Conservation (phyloP, 2,888 invertebrate species). For the Melieria crassipennis region DNA sequence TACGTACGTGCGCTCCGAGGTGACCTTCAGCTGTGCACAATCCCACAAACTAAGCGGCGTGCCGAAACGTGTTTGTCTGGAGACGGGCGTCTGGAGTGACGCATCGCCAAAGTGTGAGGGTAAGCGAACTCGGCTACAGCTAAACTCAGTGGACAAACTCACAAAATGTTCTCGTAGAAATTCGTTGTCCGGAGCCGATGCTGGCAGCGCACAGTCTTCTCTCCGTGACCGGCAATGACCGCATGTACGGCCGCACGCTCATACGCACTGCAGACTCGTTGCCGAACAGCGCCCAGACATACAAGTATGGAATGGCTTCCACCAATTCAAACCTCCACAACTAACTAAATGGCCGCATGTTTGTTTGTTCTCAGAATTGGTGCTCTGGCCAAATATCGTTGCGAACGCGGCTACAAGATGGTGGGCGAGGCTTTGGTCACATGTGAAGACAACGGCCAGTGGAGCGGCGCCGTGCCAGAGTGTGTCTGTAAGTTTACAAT, state of each 20-base stretch:
- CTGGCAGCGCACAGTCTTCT: constrained; percentile 86
- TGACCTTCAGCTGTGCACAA: constrained; percentile 80
- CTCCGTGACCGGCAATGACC: constrained; percentile 89
- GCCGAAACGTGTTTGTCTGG: constrained; percentile 76
- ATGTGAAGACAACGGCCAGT: constrained; percentile 85
- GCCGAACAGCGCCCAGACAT: constrained; percentile 77
- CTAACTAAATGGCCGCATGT: not conserved
- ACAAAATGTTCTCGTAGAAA: constrained; percentile 70
- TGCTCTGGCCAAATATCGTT: constrained; percentile 86
- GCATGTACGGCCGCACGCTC: constrained; percentile 86
- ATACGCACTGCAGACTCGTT: constrained; percentile 78
- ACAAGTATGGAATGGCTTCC: constrained; percentile 67
- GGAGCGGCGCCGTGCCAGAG: constrained; percentile 84
- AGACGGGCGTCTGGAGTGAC: constrained; percentile 85
- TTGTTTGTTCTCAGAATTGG: constrained; percentile 69
- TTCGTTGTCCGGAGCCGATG: constrained; percentile 85
- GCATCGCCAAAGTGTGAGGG: constrained; percentile 84
- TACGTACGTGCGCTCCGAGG: constrained; percentile 83
- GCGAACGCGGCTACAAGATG: constrained; percentile 89
- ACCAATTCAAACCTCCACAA: no score
- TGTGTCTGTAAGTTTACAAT: constrained; percentile 78
- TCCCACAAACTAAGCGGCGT: constrained; percentile 84
- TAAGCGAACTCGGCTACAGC: constrained; percentile 31
- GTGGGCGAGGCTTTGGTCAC: constrained; percentile 85
- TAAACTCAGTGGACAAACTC: no score